Conservation (phyloP, 1,140 invertebrate genomes). For the Holcopasites calliopsidis region DNA sequence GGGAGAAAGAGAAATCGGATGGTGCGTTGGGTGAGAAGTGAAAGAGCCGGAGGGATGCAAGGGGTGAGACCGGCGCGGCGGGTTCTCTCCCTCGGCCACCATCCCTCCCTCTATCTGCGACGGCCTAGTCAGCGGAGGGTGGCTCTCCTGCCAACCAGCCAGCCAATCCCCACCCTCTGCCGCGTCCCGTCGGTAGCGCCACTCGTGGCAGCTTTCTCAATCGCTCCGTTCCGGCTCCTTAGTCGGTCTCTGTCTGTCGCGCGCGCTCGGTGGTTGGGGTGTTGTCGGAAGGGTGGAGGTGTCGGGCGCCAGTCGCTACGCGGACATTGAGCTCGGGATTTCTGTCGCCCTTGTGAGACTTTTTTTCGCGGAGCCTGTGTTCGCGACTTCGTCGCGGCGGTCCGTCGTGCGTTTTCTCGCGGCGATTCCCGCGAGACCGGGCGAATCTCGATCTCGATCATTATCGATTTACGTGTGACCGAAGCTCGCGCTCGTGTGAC, state of each 20-base stretch:
- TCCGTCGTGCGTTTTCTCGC: background rate
- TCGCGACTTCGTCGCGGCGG: too few relatives aligned
- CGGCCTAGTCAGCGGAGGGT: constrained; percentile 23
- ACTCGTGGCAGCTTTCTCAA: constrained; percentile 45
- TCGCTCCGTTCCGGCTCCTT: constrained; percentile 13
- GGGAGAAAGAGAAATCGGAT: background rate
- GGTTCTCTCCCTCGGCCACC: background rate
- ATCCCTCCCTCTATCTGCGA: background rate
- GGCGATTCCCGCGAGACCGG: background rate
- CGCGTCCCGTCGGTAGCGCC: constrained; percentile 46
- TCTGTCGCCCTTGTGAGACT: constrained; percentile 19
- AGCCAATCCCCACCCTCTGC: constrained; percentile 51
- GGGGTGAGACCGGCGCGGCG: background rate
- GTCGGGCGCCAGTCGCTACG: constrained; percentile 67
- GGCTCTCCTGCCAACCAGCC: constrained; percentile 40
- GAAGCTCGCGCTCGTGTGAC: constrained; percentile 5
- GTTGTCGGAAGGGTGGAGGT: constrained; percentile 68
- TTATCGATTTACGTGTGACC: background rate
- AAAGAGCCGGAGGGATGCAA: background rate
- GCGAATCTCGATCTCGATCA: constrained; percentile 19
- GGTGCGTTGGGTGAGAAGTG: background rate
- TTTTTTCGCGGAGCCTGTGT: background rate
- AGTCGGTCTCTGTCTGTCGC: constrained; percentile 38
- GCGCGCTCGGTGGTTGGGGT: constrained; percentile 51
- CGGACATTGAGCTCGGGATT: constrained; percentile 62